Percentiles rank a stretch among this genome's conserved stretches.
phyloP scores from a whole-genome alignment of 1,140 invertebrate genomes.

The Pseudobourletiella spinata region DNA sequence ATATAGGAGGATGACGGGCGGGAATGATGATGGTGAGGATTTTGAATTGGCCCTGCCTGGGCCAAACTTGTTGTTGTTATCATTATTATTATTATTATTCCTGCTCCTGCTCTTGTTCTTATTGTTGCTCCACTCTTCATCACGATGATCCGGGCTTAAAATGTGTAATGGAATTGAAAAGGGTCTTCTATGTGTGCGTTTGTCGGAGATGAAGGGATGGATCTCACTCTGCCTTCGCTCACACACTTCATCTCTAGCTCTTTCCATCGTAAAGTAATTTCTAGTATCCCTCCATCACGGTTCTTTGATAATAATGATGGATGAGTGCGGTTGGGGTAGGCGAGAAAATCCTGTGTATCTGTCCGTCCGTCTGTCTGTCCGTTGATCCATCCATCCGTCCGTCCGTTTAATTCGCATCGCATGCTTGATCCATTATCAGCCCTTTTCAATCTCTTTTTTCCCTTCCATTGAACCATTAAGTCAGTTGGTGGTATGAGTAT shows the following conservation, averaged over 20 bases:
- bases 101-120: background rate
- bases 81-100: no score
- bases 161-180: background rate
- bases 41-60: no score
- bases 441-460: background rate
- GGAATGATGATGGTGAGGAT: no score
- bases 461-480: no score
- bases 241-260: no score
- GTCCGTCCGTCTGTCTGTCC: background rate
- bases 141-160: background rate
- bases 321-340: slow-evolving; percentile 5
- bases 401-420: background rate
- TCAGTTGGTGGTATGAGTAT: no score
- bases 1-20: no score
- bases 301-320: slow-evolving; percentile 3
- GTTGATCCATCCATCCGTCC: background rate
- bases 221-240: background rate
- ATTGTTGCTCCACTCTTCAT: background rate
- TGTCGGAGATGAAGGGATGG: background rate
- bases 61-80: no score
- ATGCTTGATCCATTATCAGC: background rate
- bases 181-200: background rate
- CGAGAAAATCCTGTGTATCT: slow-evolving; percentile 5
- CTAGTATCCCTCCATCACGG: no score
- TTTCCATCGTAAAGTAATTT: no score